Base-by-base conservation (phyloP, 2,797 vertebrate genomes). In the Smutsia temminckii region DNA sequence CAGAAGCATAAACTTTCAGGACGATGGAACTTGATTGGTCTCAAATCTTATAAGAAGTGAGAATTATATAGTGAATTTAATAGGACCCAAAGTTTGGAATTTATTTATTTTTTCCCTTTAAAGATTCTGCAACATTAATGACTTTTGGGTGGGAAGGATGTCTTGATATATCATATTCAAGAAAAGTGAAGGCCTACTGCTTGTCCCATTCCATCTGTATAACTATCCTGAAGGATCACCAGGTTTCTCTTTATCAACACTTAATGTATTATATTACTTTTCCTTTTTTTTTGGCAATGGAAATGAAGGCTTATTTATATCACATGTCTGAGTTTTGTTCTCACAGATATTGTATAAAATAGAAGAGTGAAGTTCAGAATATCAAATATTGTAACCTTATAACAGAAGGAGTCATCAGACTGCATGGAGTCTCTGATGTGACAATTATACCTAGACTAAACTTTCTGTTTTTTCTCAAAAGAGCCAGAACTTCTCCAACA, bases 251-350 rank as follows among this genome's bases (percentile, higher is more conserved):
- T 89, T 69, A 84, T 92, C 53, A 90, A 87, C 20, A 42, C 29
- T 81, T 86, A 92, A 66, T 57, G 51, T 69, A 79, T 72, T 85
- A 14, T 66, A 68, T 92, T 81, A 77, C 25, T 13, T 69, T 95
- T 75, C 25, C 83, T 71, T 68, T 49, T 72, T 63, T 94, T 89
- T 92, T 87, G 34, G 34, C 71, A 34, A 32, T 66, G 20, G 59
- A 85, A 91, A 87, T 79, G 53, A 53, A 89, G 21, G 3, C 40
- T 90, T 57, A 93, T 90, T 87, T 95, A 66, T 92, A 74, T 61
- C 37, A n/a, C 6, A 68, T 37, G 10, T 94, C 49, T 81, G 29
- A 93, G 27, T 51, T 84, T 77, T 32, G 61, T 92, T 83, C 21
- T 87, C 91, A 95, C 20, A 84, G 53, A 81, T 91, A 72, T 88